These are phyloP conservation scores for Arion vulgaris DNA, from an alignment of 1,140 invertebrate genomes.

Conservation along the genomic window DNA sequence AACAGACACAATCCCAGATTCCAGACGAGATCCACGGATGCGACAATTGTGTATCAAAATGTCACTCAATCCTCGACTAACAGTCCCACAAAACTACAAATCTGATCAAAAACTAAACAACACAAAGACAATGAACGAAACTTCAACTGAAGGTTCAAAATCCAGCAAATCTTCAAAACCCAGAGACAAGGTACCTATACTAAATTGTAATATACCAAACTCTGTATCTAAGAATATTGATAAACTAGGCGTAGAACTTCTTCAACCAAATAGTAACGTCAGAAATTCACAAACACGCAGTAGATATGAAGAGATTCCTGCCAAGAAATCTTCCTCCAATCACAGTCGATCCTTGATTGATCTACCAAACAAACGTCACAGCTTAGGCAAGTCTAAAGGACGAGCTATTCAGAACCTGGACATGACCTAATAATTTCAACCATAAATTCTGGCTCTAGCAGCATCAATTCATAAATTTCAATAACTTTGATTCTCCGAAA, in stretches of 20 bases:
- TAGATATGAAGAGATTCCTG: constrained; percentile 46
- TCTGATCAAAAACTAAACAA: constrained; percentile 59
- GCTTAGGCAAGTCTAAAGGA: neutral
- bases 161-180: constrained; percentile 53
- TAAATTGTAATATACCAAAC: constrained; percentile 35
- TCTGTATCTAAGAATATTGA: constrained; percentile 55
- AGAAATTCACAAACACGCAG: constrained; percentile 50
- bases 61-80: constrained; percentile 32
- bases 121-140: constrained; percentile 64
- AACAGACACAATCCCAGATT: constrained; percentile 58
- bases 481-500: no score
- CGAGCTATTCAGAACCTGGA: neutral
- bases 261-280: constrained; percentile 43
- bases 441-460: no score
- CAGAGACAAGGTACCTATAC: constrained; percentile 54
- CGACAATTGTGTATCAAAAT: constrained; percentile 47
- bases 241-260: constrained; percentile 56
- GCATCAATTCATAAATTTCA: no score
- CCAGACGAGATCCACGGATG: constrained; percentile 62
- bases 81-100: constrained; percentile 53
- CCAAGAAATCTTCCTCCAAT: constrained; percentile 47
- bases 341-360: neutral
- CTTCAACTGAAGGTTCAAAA: constrained; percentile 61
- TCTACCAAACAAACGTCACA: neutral
- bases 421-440: neutral